Conservation (phyloP, 2,888 invertebrate genomes). For the Thyatira batis region DNA sequence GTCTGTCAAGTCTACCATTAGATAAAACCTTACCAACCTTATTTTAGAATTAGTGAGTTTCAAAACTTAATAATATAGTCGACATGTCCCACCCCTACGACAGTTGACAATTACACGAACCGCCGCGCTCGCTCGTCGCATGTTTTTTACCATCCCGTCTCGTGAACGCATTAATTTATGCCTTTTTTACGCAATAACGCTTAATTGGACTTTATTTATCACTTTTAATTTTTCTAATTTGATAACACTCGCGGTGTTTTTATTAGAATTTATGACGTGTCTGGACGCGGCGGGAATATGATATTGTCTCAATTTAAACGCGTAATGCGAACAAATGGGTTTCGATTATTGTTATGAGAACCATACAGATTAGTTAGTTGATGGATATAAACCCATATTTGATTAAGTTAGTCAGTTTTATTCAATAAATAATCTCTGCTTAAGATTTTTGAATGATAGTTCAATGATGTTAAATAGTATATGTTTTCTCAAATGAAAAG, state of each 20-base stretch:
- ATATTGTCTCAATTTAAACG: constrained; percentile 71
- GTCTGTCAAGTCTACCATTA: too few relatives aligned
- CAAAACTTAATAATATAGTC: not conserved
- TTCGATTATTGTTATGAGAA: constrained; percentile 56
- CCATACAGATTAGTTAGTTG: constrained; percentile 23
- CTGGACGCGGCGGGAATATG: constrained; percentile 29
- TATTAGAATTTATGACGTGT: constrained; percentile 74
- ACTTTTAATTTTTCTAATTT: constrained; percentile 82
- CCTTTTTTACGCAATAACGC: constrained; percentile 81
- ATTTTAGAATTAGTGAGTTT: not conserved
- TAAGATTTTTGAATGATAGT: not conserved
- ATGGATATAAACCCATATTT: constrained; percentile 6
- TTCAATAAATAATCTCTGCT: not conserved
- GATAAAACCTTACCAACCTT: too few relatives aligned
- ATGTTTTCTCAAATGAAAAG: too few relatives aligned
- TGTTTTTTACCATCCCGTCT: constrained; percentile 43
- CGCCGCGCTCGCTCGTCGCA: constrained; percentile 34
- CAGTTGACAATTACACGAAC: constrained; percentile 49
- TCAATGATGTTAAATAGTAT: too few relatives aligned
- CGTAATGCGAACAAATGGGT: constrained; percentile 71
- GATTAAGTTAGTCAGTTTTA: not conserved
- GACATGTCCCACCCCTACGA: constrained; percentile 43
- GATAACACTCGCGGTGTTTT: constrained; percentile 66
- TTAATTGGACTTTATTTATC: constrained; percentile 81
- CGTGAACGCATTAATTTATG: constrained; percentile 75